Evolutionary conservation across 2,797 vertebrate genomes (phyloP).

Genomic region (Microctenopoma lineatum): DNA sequence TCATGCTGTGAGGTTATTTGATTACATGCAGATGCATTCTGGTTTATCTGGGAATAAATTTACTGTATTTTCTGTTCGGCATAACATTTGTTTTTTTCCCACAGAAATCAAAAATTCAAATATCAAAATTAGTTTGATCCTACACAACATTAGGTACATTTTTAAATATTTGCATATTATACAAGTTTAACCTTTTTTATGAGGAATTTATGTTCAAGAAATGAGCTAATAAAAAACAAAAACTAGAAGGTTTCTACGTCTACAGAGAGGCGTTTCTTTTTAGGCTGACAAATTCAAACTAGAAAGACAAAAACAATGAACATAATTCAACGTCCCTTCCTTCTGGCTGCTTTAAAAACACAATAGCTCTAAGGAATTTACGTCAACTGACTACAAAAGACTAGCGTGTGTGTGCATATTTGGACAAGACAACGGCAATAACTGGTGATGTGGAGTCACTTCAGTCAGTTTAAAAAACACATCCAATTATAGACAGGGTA

Average conservation of each 20-base stretch:
- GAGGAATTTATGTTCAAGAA: background rate
- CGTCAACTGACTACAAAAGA: constrained; percentile 29
- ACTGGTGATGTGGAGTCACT: background rate
- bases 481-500: background rate
- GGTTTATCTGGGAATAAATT: background rate
- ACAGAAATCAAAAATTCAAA: too few species aligned
- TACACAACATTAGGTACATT: background rate
- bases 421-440: background rate
- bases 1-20: background rate
- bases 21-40: too few species aligned
- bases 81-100: background rate
- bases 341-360: constrained; percentile 35
- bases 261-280: constrained; percentile 31
- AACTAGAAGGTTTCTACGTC: constrained; percentile 3
- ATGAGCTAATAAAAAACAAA: background rate
- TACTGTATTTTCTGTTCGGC: background rate
- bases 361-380: constrained; percentile 29
- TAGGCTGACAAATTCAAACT: constrained; percentile 43
- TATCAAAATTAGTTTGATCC: background rate
- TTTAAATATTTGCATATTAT: background rate
- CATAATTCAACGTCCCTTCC: constrained; percentile 12
- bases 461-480: constrained; percentile 1
- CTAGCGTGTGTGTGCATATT: background rate
- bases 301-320: constrained; percentile 35
- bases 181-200: background rate